Base-by-base conservation (phyloP, 2,888 invertebrate genomes). In the Endotricha flammealis region DNA sequence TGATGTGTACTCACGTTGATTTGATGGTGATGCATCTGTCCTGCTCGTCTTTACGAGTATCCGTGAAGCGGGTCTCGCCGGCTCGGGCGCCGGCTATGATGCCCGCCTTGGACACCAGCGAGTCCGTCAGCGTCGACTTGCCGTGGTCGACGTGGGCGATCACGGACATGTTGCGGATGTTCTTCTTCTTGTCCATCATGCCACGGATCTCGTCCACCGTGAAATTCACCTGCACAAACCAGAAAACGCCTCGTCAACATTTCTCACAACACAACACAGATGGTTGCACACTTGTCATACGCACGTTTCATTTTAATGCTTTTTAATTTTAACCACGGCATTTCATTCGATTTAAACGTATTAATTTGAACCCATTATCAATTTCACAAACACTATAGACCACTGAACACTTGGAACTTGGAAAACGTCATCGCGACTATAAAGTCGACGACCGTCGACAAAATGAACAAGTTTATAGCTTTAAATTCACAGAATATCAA, bases 61-160 rank as follows among this genome's bases (percentile, higher is more conserved):
- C 99, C 13, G 99, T 99, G 87, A 99, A 99, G 52, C 99, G 91
- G 9, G 98, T 98, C 85, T 99, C 99, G 62, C 99, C 99, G 65
- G 99, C 99, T 72, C 98, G 97, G 44, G 98, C 95, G 53, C 95
- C 95, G 65, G 99, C 99, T 77, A 99, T 99, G 81, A 99, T 99
- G 88, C 99, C 99, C 71, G 99, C 99, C 88, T 99, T 99, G 42
- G 99, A 98, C 53, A 99, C 99, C 71, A 99, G 91, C 50, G 99
- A 99, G 89, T 99, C 99, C 41, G 99, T 99, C 76, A 99, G 87
- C 40, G 99, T 99, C 55, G 99, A 99, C 89, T 99, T 99, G 76
- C 99, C 99, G 87, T 99, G 99, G 90, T 99, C 99, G 57, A 99
- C 99, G 89, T 99, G 99, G 66, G 99, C 99, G 81, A 99, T 99